Conservation (phyloP, 2,797 vertebrate species). For the Muscicapa striata region DNA sequence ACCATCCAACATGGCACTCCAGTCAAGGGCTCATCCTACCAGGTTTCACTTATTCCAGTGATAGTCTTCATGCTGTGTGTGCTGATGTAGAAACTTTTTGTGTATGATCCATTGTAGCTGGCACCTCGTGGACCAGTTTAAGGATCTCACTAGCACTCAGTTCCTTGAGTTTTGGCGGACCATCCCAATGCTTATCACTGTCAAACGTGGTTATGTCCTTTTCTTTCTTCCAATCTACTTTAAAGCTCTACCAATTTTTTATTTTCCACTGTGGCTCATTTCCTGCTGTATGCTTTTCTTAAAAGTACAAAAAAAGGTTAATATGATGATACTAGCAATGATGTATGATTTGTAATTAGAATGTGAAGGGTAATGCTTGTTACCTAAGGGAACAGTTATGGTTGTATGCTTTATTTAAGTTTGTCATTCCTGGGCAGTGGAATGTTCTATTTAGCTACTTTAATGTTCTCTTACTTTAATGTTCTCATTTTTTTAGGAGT, state of each 20-base stretch:
- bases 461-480: not conserved
- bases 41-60: not conserved
- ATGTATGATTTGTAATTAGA: not conserved
- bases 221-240: not conserved
- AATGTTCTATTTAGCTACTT: not conserved
- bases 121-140: not conserved
- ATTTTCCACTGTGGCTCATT: not conserved
- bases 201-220: not conserved
- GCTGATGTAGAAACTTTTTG: not conserved
- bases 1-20: not conserved
- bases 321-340: not conserved
- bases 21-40: not conserved
- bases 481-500: not conserved
- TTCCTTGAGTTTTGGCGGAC: not conserved
- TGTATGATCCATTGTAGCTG: rapidly evolving
- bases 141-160: not conserved
- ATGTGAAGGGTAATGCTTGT: not conserved
- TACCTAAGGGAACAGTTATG: not conserved
- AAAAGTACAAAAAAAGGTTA: not conserved
- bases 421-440: not conserved
- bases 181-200: not conserved
- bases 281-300: not conserved
- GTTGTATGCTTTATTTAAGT: not conserved
- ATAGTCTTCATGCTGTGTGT: not conserved
- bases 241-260: not conserved